Evolutionary conservation across 2,113 vertebrate species (phyloP), one percentile per base, ranked within the genome.

Genomic region (Rafetus swinhoei): DNA sequence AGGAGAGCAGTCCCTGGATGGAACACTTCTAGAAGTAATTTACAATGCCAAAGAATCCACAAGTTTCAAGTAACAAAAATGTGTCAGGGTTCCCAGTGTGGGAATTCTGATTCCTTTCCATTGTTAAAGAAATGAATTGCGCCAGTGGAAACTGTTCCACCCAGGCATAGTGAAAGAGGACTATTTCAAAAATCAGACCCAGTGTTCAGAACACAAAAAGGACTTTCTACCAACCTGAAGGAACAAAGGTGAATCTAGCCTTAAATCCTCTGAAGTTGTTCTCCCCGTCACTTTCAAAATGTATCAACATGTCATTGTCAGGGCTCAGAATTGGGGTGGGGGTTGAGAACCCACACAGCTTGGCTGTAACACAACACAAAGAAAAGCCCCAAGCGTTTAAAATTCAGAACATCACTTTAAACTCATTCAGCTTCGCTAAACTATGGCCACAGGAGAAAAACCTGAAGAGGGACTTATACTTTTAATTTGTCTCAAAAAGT

Each of bases 211-310:
- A 95, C 27, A n/a, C 35, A 87, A 22, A 85, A 90, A 18, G 22
- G 52, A 53, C 21, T 82, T 55, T 39, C 54, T 32, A 25, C 35
- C 81, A 93, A 95, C 50, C 79, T 76, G 84, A 89, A 86, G 3
- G 15, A 82, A 84, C 19, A 69, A 90, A 96, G 86, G 6, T 5
- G 5, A 97, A 81, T 22, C 1, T 12, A 69, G 85, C 65, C 92
- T 65, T 95, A 56, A 97, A 93, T 3, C 56, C 56, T 81, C 85
- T 82, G 54, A 91, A 95, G 81, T 80, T 94, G 14, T 86, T 96
- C 65, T 93, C 87, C 18, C 21, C 25, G 82, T 95, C 85, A 2
- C 53, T 95, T 88, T 92, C 45, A 93, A 93, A 95, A 81, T 32
- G 45, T 14, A 90, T 57, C n/a, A 92, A 72, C 76, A 88, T 89